A percentile compares a stretch with the other conserved stretches of the same genome.
These are phyloP conservation scores for Melipona bicolor DNA, from an alignment of 2,888 invertebrate genomes.

Conservation along the genomic window DNA sequence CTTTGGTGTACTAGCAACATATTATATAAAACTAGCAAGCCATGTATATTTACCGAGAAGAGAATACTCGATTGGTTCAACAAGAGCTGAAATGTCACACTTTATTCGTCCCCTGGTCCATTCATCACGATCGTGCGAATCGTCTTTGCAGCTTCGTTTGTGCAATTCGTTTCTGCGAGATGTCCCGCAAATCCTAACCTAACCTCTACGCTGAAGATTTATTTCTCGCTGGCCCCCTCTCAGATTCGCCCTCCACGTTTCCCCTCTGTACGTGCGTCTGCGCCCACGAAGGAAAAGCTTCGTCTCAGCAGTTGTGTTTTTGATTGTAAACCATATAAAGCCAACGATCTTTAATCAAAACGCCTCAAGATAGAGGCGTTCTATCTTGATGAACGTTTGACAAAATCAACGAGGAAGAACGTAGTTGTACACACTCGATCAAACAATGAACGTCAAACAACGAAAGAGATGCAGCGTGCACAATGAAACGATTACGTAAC, in stretches of 20 bases:
- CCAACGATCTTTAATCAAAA: constrained; percentile 46
- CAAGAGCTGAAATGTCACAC: neutral
- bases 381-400: constrained; percentile 46
- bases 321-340: neutral
- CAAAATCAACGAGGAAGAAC: constrained; percentile 3
- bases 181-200: constrained; percentile 41
- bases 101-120: neutral
- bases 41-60: neutral
- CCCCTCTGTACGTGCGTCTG: neutral
- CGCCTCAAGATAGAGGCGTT: constrained; percentile 13
- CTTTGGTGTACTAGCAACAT: too few species aligned
- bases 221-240: constrained; percentile 24
- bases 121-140: constrained; percentile 22
- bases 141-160: constrained; percentile 33
- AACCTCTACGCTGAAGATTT: constrained; percentile 47
- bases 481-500: constrained; percentile 35
- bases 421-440: neutral
- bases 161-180: constrained; percentile 49
- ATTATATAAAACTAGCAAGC: neutral
- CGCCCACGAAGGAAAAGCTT: constrained; percentile 19
- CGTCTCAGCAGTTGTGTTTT: constrained; percentile 27
- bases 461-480: neutral
- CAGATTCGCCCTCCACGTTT: constrained; percentile 4
- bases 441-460: neutral
- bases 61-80: too few species aligned